These are phyloP conservation scores for Brachymystax lenok DNA, from an alignment of 2,797 vertebrate genomes.

Conservation along the genomic window DNA sequence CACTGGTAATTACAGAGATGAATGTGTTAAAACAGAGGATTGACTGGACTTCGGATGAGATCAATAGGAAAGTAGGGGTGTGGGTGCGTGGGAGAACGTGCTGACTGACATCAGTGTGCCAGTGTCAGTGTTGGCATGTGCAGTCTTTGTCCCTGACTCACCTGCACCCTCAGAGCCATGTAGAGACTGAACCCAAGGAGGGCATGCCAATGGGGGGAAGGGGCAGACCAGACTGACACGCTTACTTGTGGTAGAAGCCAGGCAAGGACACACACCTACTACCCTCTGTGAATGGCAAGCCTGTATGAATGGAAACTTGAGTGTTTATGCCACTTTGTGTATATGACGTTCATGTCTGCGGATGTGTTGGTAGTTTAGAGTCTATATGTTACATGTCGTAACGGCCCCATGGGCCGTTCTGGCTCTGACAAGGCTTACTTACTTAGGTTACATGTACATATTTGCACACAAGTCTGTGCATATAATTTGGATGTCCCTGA, in stretches of 20 bases:
- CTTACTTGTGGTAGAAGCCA: background rate
- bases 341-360: background rate
- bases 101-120: slow-evolving; percentile 4
- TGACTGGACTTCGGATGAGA: slow-evolving; percentile 4
- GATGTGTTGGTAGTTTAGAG: background rate
- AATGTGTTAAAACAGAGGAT: background rate
- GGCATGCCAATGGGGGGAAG: background rate
- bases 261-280: slow-evolving; percentile 4
- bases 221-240: background rate
- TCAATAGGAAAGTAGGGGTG: slow-evolving; percentile 14
- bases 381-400: background rate
- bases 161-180: slow-evolving; percentile 5
- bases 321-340: background rate
- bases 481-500: background rate
- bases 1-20: background rate
- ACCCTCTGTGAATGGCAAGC: background rate
- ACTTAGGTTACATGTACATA: slow-evolving; percentile 1
- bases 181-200: background rate
- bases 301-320: background rate
- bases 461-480: background rate
- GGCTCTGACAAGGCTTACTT: background rate
- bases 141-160: slow-evolving; percentile 9
- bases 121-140: slow-evolving; percentile 5
- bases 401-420: no score
- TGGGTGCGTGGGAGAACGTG: background rate